Base-by-base conservation (phyloP, 2,888 invertebrate species). In the Andrena marginata region DNA sequence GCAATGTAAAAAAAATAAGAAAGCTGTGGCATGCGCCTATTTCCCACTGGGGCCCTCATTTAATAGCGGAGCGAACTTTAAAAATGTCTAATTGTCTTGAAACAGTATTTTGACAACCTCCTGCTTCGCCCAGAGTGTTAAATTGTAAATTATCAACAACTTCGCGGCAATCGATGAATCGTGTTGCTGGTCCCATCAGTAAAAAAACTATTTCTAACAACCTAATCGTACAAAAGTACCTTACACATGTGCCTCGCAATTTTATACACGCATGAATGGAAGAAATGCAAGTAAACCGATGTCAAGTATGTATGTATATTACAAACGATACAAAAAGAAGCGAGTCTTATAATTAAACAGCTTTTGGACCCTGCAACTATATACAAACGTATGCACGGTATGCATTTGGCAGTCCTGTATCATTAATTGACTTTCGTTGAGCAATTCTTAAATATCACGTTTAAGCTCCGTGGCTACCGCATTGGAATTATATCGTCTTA, bases 401-500 rank as follows among this genome's bases (percentile, higher is more conserved):
- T 35, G 49, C 31, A 26, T 31, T 5, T 48, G 16, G n/a, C n/a
- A 51, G 51, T 20, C 51, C 26, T 48, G 72, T 33, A 26, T 80
- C 56, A 54, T 20, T 56, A 65, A 80, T 80, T 26, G 63, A 73
- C 63, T 26, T 59, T 62, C 48, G 5, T 82, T 82, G 77, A 82
- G 82, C 82, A 82, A 72, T 71, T 54, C 13, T 72, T 20, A 69
- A 77, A 69, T 82, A 82, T 82, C 82, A 82, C 82, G 64, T 56
- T 77, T 20, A 26, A 35, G n/a, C 51, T 69, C 59, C 71, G 65
- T 68, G 68, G 42, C 42, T 31, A 74, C 62, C 48, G 13, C 63
- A 26, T 26, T 67, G 48, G 35, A 75, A 26, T 64, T 31, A 26
- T 63, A 35, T 70, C 64, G 64, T 8, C 26, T 35, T 31, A 69